phyloP scores from a whole-genome alignment of 2,113 vertebrate genomes.

The Trichechus manatus region DNA sequence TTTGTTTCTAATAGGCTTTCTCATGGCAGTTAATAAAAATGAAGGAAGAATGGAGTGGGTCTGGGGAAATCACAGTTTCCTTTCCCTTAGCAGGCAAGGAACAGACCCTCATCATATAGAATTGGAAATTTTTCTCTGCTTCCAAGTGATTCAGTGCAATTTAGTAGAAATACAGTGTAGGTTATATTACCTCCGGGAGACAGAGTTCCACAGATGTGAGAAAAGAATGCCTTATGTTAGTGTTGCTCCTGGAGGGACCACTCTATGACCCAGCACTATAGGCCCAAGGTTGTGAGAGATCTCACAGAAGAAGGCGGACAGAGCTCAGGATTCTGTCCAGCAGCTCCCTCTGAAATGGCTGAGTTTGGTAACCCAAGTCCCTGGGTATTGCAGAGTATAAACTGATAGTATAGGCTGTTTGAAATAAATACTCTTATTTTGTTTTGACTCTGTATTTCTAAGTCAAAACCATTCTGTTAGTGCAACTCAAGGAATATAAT shows the following conservation, averaged over 20 bases:
- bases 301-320: not conserved
- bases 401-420: not conserved
- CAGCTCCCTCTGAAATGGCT: not conserved
- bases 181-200: not conserved
- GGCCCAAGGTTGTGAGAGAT: not conserved
- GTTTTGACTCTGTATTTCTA: not conserved
- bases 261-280: not conserved
- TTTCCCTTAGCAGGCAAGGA: not conserved
- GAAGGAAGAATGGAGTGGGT: not conserved
- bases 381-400: not conserved
- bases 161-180: not conserved
- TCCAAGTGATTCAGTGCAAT: not conserved
- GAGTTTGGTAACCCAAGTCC: not conserved
- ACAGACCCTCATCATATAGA: not conserved
- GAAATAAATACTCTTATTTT: slow-evolving; percentile 10
- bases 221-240: not conserved
- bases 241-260: not conserved
- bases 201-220: not conserved
- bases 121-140: not conserved
- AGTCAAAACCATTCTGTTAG: slow-evolving; percentile 22
- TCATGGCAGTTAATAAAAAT: not conserved
- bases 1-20: not conserved
- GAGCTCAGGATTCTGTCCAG: not conserved
- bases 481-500: not conserved
- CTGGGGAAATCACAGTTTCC: not conserved